Evolutionary conservation across 2,797 vertebrate genomes (phyloP).

Genomic region (Smutsia gigantea): DNA sequence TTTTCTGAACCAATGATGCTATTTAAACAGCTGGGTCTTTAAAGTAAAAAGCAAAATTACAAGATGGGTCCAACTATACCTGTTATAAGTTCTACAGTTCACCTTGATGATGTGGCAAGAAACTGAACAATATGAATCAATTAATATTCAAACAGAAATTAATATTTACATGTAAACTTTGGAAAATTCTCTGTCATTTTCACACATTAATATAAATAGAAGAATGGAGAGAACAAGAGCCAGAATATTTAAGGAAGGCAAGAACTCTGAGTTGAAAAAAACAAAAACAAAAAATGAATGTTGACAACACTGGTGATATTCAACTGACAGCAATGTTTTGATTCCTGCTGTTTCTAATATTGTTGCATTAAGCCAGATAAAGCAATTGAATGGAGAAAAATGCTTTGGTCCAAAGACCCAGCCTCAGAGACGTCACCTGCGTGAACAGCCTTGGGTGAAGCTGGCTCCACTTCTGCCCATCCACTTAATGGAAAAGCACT

Average conservation of each 20-base stretch:
- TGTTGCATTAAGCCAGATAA: not conserved
- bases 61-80: not conserved
- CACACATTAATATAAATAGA: not conserved
- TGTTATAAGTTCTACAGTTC: not conserved
- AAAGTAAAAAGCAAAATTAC: not conserved
- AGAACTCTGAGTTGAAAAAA: not conserved
- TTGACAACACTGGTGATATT: not conserved
- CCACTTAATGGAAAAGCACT: not conserved
- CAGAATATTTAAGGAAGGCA: not conserved
- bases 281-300: not conserved
- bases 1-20: not conserved
- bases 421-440: not conserved
- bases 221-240: not conserved
- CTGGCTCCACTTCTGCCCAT: not conserved
- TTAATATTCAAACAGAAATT: not conserved
- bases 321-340: not conserved
- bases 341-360: not conserved
- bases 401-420: not conserved
- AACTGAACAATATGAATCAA: not conserved
- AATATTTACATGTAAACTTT: not conserved
- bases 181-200: not conserved
- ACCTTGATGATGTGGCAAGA: not conserved
- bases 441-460: not conserved
- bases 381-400: not conserved
- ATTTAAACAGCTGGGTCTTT: not conserved